Evolutionary conservation across 1,140 invertebrate genomes (phyloP).

Genomic region (Polyergus mexicanus): DNA sequence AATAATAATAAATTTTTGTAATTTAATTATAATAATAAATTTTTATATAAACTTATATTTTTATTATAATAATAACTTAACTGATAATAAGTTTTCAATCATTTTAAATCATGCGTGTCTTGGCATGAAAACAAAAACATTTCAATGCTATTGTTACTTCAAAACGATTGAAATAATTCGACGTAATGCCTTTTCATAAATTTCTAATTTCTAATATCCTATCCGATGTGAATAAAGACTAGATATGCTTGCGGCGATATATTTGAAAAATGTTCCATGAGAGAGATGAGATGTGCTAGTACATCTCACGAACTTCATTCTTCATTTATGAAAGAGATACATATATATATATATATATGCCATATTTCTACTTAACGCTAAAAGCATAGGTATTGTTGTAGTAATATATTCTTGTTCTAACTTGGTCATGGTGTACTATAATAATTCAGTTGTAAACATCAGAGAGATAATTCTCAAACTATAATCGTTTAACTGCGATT

Average conservation of each 20-base stretch:
- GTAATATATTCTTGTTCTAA: slow-evolving; percentile 2
- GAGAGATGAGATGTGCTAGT: neutral
- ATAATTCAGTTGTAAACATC: neutral
- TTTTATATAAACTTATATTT: no score
- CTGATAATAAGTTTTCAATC: neutral
- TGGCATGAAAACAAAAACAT: neutral
- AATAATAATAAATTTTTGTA: no score
- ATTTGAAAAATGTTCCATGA: neutral
- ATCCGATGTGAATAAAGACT: neutral
- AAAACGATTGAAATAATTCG: neutral
- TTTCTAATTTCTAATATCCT: neutral
- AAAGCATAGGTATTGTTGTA: slow-evolving; percentile 2
- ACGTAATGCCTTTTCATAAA: neutral
- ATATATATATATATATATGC: no score
- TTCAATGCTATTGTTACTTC: slow-evolving; percentile 4
- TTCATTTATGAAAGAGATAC: neutral
- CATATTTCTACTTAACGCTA: slow-evolving; percentile 24
- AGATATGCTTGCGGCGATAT: neutral
- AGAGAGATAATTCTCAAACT: neutral
- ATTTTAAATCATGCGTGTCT: neutral
- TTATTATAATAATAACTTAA: no score
- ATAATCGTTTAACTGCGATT: no score
- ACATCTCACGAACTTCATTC: neutral
- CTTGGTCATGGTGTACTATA: neutral
- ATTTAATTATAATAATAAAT: no score